Conservation (phyloP, 2,888 invertebrate species). For the Leptopilina myrica region DNA sequence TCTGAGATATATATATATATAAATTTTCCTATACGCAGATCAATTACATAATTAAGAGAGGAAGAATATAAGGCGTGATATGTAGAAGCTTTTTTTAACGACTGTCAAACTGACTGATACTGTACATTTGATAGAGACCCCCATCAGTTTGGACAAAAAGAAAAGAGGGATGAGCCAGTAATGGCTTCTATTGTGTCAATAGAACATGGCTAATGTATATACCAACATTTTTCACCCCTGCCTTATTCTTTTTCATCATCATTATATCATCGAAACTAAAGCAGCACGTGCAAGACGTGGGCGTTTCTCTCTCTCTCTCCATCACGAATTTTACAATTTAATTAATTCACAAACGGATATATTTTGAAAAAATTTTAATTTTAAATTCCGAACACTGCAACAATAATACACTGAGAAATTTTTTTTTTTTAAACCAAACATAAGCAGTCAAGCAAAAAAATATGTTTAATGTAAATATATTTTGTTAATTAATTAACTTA, state of each 20-base stretch:
- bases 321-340: no score
- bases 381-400: no score
- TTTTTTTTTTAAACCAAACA: no score
- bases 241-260: not conserved
- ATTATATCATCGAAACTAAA: not conserved
- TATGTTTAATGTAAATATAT: no score
- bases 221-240: conserved; percentile 61
- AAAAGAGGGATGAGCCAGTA: conserved; percentile 60
- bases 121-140: not conserved
- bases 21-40: not conserved
- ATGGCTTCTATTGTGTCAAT: conserved; percentile 73
- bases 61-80: not conserved
- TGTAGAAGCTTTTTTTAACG: not conserved
- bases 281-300: conserved; percentile 21
- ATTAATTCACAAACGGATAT: no score
- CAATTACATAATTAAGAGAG: not conserved
- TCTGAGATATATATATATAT: no score
- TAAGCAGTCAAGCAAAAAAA: no score
- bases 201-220: conserved; percentile 71
- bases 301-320: conserved; percentile 6
- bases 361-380: not conserved
- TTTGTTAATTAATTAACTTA: no score
- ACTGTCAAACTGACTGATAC: conserved; percentile 9
- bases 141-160: conserved; percentile 17
- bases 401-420: no score